Conservation (phyloP, 2,797 vertebrate genomes). For the Schizopygopsis malacanthus region DNA sequence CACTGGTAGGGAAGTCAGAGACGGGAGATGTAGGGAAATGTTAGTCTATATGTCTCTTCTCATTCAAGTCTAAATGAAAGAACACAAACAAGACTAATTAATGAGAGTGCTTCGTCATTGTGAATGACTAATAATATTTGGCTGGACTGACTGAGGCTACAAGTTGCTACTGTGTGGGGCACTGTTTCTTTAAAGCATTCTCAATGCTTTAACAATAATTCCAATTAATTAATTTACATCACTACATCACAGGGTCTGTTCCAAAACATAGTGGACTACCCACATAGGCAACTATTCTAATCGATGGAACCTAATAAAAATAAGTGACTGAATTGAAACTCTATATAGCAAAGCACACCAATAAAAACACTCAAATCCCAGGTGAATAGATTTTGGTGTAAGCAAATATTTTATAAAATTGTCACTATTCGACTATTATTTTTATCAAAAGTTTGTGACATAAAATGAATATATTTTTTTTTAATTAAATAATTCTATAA, state of each 20-base stretch:
- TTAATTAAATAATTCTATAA: neutral
- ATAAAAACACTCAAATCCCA: neutral
- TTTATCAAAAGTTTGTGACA: neutral
- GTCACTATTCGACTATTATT: neutral
- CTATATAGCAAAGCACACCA: neutral
- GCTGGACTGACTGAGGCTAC: conserved; percentile 5
- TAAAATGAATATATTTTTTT: neutral
- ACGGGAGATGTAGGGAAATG: conserved; percentile 45
- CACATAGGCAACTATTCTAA: neutral
- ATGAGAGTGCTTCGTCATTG: conserved; percentile 18
- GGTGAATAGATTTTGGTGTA: neutral
- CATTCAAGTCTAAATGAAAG: conserved; percentile 52
- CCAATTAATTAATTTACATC: neutral
- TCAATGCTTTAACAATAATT: too few species aligned
- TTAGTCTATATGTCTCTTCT: conserved; percentile 66
- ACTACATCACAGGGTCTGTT: neutral
- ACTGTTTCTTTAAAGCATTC: neutral
- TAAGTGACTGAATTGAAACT: neutral
- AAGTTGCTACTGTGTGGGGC: conserved; percentile 7
- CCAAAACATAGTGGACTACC: too few species aligned
- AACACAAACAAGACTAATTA: conserved; percentile 47
- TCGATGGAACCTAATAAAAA: neutral
- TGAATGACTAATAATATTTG: conserved; percentile 30
- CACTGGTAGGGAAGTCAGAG: conserved; percentile 65
- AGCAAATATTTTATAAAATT: neutral